Percentiles rank a stretch among this genome's conserved stretches.
Evolutionary conservation across 2,797 vertebrate species (phyloP).

Genomic region (Onychomys arenicola): DNA sequence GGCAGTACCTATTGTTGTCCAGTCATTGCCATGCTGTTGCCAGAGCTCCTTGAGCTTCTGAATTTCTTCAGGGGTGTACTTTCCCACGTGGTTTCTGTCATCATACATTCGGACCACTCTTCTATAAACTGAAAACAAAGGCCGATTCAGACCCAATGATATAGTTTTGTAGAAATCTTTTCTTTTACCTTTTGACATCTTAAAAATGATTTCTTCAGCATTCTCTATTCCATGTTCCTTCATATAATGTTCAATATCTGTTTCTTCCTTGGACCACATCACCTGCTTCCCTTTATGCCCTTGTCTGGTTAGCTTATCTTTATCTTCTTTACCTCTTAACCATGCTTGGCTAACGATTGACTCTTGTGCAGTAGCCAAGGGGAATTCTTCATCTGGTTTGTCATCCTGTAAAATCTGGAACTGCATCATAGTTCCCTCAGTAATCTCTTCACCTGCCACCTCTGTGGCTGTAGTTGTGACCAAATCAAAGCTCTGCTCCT

Average conservation of each 20-base stretch:
- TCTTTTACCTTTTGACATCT: constrained; percentile 99
- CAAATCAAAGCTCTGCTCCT: constrained; percentile 96
- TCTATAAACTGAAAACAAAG: constrained; percentile 97
- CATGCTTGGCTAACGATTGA: constrained; percentile 97
- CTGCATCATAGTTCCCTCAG: constrained; percentile 92
- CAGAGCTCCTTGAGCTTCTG: constrained; percentile 95
- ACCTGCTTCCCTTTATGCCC: constrained; percentile 99
- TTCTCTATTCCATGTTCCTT: constrained; percentile 97
- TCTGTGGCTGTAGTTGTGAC: constrained; percentile 95
- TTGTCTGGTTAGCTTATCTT: constrained; percentile 96
- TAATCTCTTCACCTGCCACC: constrained; percentile 91
- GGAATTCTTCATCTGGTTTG: constrained; percentile 88
- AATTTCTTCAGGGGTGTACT: constrained; percentile 97
- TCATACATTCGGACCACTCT: constrained; percentile 98
- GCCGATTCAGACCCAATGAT: constrained; percentile 96
- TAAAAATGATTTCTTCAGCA: constrained; percentile 99
- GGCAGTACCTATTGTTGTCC: constrained; percentile 97
- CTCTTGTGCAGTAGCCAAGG: constrained; percentile 92
- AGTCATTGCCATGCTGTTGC: constrained; percentile 96
- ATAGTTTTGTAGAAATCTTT: constrained; percentile 99
- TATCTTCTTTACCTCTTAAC: constrained; percentile 99
- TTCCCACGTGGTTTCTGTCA: constrained; percentile 99
- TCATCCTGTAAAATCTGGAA: constrained; percentile 95
- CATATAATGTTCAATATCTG: constrained; percentile 95
- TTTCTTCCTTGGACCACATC: constrained; percentile 99